A percentile compares a stretch with the other conserved stretches of the same genome.
These are phyloP conservation scores for Tachina grossa DNA, from an alignment of 2,888 invertebrate genomes.

Conservation along the genomic window DNA sequence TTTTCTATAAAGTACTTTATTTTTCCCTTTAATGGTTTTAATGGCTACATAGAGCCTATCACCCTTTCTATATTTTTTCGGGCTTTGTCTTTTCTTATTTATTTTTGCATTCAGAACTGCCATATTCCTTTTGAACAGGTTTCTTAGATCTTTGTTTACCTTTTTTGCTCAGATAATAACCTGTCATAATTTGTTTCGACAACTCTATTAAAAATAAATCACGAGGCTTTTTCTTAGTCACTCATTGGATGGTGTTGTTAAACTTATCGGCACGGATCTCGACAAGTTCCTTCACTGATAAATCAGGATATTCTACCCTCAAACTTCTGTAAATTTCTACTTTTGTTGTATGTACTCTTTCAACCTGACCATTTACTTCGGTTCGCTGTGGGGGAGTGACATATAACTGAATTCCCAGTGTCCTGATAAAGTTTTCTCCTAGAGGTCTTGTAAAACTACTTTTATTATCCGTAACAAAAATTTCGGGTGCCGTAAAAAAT, in stretches of 20 bases:
- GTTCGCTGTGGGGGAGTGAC: neutral
- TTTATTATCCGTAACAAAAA: neutral
- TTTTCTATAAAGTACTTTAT: neutral
- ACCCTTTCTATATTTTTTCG: neutral
- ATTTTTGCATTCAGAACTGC: neutral
- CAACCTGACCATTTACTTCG: too few species aligned
- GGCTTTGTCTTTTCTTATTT: neutral
- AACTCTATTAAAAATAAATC: constrained; percentile 22
- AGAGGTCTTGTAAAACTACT: neutral
- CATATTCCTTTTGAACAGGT: neutral
- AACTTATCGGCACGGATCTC: constrained; percentile 4
- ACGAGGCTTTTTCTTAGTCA: too few species aligned
- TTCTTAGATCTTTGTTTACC: neutral
- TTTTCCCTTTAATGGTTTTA: neutral
- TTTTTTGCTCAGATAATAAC: too few species aligned
- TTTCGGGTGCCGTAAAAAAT: neutral
- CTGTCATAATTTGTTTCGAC: too few species aligned
- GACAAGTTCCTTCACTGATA: neutral
- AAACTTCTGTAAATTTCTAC: neutral
- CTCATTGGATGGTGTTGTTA: too few species aligned
- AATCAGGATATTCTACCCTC: neutral
- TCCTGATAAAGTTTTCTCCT: neutral
- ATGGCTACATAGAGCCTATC: neutral
- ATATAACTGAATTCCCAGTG: neutral
- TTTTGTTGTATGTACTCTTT: too few species aligned